Evolutionary conservation across 2,113 vertebrate species (phyloP).

Genomic region (Emydocephalus ijimae): DNA sequence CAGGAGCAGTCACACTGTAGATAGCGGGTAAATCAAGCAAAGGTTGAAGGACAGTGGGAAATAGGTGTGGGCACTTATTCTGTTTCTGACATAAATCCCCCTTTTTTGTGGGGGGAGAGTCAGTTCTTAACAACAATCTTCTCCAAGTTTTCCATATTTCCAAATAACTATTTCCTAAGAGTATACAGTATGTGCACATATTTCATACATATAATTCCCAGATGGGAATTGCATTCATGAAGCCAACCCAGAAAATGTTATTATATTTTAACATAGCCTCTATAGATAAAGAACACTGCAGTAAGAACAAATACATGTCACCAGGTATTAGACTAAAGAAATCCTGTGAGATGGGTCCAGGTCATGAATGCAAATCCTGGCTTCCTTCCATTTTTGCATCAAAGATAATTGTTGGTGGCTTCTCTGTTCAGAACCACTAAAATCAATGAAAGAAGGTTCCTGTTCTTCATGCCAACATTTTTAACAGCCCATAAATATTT

Average conservation of each 20-base stretch:
- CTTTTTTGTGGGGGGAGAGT: neutral
- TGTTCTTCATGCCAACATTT: constrained; percentile 35
- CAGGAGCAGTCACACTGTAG: neutral
- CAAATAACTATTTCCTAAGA: neutral
- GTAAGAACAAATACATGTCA: neutral
- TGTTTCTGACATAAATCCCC: neutral
- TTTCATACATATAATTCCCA: neutral
- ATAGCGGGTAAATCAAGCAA: neutral
- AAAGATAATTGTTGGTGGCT: neutral
- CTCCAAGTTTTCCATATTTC: neutral
- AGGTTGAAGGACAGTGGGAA: neutral
- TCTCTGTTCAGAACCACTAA: neutral
- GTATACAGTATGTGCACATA: neutral
- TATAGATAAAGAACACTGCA: neutral
- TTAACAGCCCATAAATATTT: constrained; percentile 13
- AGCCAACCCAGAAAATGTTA: neutral
- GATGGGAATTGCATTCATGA: neutral
- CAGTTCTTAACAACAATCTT: neutral
- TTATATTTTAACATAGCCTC: constrained; percentile 13
- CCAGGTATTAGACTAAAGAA: neutral
- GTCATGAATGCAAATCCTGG: neutral
- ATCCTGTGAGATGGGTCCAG: constrained; percentile 22
- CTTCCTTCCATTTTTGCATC: constrained; percentile 1
- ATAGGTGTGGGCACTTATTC: neutral
- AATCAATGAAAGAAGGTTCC: constrained; percentile 30